phyloP scores from a whole-genome alignment of 2,113 vertebrate genomes.

The Perccottus glenii region DNA sequence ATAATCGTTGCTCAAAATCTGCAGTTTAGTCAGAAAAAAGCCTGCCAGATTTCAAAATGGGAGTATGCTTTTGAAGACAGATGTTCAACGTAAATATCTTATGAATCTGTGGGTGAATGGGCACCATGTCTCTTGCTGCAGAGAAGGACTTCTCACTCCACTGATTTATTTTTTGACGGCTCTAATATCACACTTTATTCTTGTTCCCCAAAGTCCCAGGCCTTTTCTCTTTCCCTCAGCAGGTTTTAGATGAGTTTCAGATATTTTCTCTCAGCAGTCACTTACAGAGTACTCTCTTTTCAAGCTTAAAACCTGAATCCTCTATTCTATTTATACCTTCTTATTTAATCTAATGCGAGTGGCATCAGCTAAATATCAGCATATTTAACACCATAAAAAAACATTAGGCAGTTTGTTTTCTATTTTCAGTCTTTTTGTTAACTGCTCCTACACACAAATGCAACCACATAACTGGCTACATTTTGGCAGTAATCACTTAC shows the following conservation, averaged over 20 bases:
- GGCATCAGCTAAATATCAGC: no score
- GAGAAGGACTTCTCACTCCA: conserved; percentile 37
- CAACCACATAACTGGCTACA: no score
- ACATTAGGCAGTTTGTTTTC: no score
- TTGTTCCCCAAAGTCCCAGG: conserved; percentile 28
- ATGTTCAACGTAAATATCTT: conserved; percentile 32
- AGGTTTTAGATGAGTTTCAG: conserved; percentile 21
- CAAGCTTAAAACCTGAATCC: no score
- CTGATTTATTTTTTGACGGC: conserved; percentile 44
- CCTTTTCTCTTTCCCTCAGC: conserved; percentile 54
- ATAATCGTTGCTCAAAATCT: not conserved
- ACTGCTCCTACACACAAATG: no score
- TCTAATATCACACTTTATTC: conserved; percentile 43
- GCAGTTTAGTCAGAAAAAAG: fast-evolving
- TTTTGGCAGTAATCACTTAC: no score
- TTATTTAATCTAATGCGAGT: no score
- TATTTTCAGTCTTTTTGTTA: no score
- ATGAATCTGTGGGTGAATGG: conserved; percentile 28
- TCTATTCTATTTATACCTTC: no score
- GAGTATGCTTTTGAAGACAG: conserved; percentile 1
- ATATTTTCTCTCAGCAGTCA: conserved; percentile 14
- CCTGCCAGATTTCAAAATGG: not conserved
- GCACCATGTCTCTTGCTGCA: conserved; percentile 15
- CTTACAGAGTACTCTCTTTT: no score
- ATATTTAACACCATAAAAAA: no score